A percentile compares a stretch with the other conserved stretches of the same genome.
These are phyloP conservation scores for Aphelinus certus DNA, from an alignment of 1,140 invertebrate species.

Conservation along the genomic window DNA sequence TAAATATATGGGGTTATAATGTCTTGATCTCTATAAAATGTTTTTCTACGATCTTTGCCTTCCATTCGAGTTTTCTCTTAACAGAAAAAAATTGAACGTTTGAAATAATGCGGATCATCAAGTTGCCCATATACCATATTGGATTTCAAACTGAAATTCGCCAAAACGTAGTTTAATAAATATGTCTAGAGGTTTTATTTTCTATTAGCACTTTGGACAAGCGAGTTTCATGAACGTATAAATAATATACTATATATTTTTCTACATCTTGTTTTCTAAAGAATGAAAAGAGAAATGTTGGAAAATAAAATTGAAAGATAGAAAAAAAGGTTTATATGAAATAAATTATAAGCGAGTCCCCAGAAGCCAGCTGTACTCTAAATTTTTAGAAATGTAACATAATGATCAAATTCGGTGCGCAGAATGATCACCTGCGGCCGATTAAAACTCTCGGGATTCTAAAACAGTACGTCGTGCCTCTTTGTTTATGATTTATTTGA, in stretches of 20 bases:
- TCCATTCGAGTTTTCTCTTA: neutral
- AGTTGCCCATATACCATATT: conserved; percentile 11
- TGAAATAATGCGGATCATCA: neutral
- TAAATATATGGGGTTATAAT: too few relatives aligned
- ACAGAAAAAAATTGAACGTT: neutral
- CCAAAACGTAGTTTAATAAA: neutral
- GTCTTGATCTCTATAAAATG: too few relatives aligned
- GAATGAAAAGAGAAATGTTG: neutral
- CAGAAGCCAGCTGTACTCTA: neutral
- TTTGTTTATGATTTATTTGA: conserved; percentile 17
- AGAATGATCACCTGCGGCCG: neutral
- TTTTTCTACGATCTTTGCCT: neutral
- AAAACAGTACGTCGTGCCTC: conserved; percentile 13
- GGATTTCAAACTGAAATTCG: conserved; percentile 1
- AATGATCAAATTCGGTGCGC: neutral
- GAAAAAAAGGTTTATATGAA: neutral
- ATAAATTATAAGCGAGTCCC: conserved; percentile 12
- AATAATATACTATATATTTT: conserved; percentile 28
- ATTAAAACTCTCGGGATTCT: neutral
- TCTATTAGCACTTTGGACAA: conserved; percentile 21
- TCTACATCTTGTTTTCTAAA: conserved; percentile 32
- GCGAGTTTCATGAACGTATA: neutral
- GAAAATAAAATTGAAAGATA: neutral
- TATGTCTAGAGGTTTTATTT: conserved; percentile 20
- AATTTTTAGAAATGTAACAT: conserved; percentile 7